Conservation (phyloP, 2,797 vertebrate genomes). For the Orestias chungarensis region DNA sequence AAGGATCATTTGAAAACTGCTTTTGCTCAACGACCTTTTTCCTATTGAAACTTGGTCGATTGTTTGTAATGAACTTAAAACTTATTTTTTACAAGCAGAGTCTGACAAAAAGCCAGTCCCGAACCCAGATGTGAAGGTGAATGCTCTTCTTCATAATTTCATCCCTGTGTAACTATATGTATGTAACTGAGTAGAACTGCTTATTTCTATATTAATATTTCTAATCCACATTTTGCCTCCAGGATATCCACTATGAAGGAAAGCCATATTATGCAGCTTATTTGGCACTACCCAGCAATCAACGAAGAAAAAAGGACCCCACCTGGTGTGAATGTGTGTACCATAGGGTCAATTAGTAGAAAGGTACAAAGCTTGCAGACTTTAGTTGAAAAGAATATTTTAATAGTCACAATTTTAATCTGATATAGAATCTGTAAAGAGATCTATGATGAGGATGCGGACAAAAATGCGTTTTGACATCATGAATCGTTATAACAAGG, state of each 20-base stretch:
- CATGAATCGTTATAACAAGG: no score
- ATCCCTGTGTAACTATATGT: neutral
- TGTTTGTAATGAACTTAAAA: no score
- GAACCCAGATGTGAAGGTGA: neutral
- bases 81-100: neutral
- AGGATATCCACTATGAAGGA: neutral
- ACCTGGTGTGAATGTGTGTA: conserved; percentile 34
- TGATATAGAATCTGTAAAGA: neutral
- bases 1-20: neutral
- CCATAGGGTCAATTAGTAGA: conserved; percentile 16
- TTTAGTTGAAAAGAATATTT: no score
- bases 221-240: neutral
- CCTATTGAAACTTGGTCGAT: no score
- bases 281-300: neutral
- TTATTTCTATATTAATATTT: neutral
- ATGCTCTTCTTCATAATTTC: neutral
- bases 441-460: neutral
- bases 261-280: conserved; percentile 15
- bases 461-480: neutral
- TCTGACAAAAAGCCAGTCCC: neutral
- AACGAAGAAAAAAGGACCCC: neutral
- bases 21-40: no score
- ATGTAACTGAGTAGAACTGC: neutral
- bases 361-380: neutral
- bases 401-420: neutral